These are phyloP conservation scores for Fratercula arctica DNA, from an alignment of 2,797 vertebrate genomes.

Conservation along the genomic window DNA sequence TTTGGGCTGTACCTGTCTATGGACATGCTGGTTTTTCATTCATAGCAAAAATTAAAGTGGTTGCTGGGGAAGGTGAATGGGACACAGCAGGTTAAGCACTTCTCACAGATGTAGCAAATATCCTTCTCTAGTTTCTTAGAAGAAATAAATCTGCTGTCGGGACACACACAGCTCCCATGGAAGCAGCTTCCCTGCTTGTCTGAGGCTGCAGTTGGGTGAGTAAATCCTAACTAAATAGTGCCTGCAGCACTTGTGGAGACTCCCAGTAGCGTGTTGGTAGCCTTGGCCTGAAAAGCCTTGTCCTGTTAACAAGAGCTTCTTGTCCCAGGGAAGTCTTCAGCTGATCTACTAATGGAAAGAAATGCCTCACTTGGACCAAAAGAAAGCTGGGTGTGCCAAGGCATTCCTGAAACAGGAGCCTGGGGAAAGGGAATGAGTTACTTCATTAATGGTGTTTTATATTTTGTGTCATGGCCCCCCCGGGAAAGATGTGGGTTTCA, in stretches of 20 bases:
- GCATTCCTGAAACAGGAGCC: neutral
- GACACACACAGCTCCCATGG: neutral
- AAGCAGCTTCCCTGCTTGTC: neutral
- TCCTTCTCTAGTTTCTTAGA: neutral
- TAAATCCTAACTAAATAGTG: neutral
- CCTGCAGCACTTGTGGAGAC: neutral
- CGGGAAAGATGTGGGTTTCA: neutral
- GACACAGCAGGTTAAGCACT: neutral
- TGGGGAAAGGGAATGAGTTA: constrained; percentile 10
- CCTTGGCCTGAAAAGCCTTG: neutral
- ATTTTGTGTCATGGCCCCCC: neutral
- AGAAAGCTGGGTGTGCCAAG: neutral
- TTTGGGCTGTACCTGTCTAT: neutral
- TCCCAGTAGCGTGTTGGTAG: neutral
- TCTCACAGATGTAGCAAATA: neutral
- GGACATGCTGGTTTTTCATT: neutral
- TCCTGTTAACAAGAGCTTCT: neutral
- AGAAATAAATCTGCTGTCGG: neutral
- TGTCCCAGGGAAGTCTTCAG: neutral
- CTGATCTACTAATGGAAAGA: constrained; percentile 41
- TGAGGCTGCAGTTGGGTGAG: accelerated
- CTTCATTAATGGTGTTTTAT: neutral
- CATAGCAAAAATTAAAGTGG: neutral
- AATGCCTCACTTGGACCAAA: constrained; percentile 26
- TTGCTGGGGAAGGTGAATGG: neutral